A percentile compares a stretch with the other conserved stretches of the same genome.
phyloP scores from a whole-genome alignment of 2,797 vertebrate genomes.

The Pterois miles region DNA sequence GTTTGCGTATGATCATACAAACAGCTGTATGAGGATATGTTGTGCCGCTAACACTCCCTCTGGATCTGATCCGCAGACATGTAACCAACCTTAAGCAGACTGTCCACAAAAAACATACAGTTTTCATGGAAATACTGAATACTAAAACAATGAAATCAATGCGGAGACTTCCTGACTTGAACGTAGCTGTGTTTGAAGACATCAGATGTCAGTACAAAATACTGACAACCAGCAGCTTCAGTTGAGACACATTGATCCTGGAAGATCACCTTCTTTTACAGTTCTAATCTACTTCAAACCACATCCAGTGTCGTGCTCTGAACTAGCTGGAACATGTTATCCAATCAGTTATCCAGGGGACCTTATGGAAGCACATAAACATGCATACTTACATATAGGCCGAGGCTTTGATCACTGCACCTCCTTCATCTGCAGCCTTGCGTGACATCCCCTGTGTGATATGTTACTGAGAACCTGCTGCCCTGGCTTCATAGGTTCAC shows the following conservation, averaged over 20 bases:
- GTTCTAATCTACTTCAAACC: conserved; percentile 7
- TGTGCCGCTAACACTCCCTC: background rate
- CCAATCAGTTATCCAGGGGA: background rate
- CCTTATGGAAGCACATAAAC: conserved; percentile 37
- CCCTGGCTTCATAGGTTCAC: conserved; percentile 56
- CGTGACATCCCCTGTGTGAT: conserved; percentile 61
- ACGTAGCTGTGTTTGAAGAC: background rate
- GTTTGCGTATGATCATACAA: too few relatives aligned
- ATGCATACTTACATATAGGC: conserved; percentile 18
- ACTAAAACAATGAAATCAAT: background rate
- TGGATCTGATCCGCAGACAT: background rate
- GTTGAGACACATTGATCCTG: background rate
- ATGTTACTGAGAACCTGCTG: conserved; percentile 41
- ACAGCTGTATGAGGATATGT: background rate
- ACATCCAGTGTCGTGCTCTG: background rate
- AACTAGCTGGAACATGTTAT: background rate
- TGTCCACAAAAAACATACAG: background rate
- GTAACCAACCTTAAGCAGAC: background rate
- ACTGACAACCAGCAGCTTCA: background rate
- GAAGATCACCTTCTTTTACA: background rate
- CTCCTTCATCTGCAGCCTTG: conserved; percentile 41
- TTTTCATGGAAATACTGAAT: background rate
- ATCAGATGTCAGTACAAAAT: background rate
- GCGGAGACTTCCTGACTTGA: background rate
- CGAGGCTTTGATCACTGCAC: conserved; percentile 51